Base-by-base conservation (phyloP, 2,113 vertebrate species). In the Rostratula benghalensis region DNA sequence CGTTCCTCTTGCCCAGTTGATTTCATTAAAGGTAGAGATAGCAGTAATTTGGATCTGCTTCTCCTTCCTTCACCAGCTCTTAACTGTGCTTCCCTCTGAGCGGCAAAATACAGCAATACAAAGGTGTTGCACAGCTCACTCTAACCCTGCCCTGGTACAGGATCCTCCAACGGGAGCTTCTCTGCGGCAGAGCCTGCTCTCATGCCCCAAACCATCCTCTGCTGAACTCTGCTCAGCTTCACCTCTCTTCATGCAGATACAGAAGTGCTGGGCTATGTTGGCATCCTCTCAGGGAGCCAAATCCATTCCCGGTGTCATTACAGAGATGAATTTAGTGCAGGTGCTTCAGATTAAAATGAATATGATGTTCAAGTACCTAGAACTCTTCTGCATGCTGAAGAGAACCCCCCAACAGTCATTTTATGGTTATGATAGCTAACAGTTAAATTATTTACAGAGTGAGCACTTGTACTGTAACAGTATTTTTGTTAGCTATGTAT, bases 161-260 rank as follows among this genome's bases (percentile, higher is more conserved):
- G 30, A 43, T 50, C 39, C 39, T 60, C 59, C 35, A 48, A 13
- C 8, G 33, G 30, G 18, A 70, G 27, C 21, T 60, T 3, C 80
- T 77, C 14, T 43, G 65, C 37, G n/a, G 33, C 39, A 31, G 6
- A 60, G 4, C 30, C 45, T 20, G 4, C 56, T 39, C 43, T 31
- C 0, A 0, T 5, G 3, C 18, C 41, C 43, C 19, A 68, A 46
- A 35, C 31, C 22, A 13, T 1, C 2, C 9, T 18, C 23, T n/a
- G 33, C 25, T 37, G 33, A 31, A n/a, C 43, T 39, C 67, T 27
- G 5, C 12, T 5, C 51, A 18, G 16, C 51, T 46, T 64, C 80
- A 35, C 59, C 71, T 63, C 3, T 22, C 27, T 3, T 71, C 14
- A 2, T 4, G 17, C 11, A 23, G 56, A 27, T 4, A 27, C 20